Base-by-base conservation (phyloP, 64 coral and sea anemone genomes). In the Trachythela sp. region DNA sequence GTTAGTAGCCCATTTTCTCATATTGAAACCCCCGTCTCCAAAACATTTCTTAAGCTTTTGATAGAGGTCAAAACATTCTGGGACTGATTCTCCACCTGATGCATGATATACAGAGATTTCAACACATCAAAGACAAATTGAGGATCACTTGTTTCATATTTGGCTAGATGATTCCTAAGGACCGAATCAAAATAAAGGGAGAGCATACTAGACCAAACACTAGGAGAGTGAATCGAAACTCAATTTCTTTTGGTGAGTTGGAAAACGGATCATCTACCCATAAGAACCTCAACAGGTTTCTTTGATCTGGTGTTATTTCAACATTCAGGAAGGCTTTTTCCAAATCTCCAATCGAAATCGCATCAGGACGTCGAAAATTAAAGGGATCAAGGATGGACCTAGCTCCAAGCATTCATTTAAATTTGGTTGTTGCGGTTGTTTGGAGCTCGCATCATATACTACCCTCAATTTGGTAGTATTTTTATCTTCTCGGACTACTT, bases 11-110 rank as follows among this genome's bases (percentile, higher is more conserved):
- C 35, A n/a, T 89, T 51, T 38, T 24, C 43, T 39, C 88, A 93
- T 86, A 38, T 93, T 93, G 68, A 93, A 93, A 8, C 87, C 92
- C 48, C 54, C 92, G 36, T 26, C 59, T 18, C 48, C 41, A 30
- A 93, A 85, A 85, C 84, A 71, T 34, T 48, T 35, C 60, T 89
- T 93, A 2, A 86, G 26, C 52, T 93, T 93, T 11, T 22, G 11
- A 38, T 83, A 83, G 35, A 93, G 54, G 5, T 85, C 64, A 5
- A 70, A 85, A 27, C 77, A 77, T 10, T 40, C 49, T 36, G 71
- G 2, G 2, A 26, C 80, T 41, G 70, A 60, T 17, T 77, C 71
- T 39, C 29, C 71, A 5, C 30, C 29, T 18, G 71, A 77, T 4
- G 36, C 71, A 33, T 36, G 17, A 77, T 77, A 35, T 77, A 77